A percentile compares a stretch with the other conserved stretches of the same genome.
Evolutionary conservation across 1,140 invertebrate species (phyloP).

Genomic region (Littorina saxatilis): DNA sequence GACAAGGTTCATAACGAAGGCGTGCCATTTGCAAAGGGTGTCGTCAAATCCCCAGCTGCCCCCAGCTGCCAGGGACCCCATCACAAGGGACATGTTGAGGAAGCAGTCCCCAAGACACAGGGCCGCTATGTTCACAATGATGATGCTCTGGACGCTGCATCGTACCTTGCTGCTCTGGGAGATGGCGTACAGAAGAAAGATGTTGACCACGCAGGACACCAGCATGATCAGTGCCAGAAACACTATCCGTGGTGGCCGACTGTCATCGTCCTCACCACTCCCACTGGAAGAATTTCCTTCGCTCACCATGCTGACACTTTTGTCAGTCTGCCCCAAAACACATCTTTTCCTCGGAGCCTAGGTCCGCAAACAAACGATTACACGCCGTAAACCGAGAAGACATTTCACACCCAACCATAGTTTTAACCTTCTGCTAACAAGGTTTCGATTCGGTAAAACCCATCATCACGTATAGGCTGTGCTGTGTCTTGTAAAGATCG

Average conservation of each 20-base stretch:
- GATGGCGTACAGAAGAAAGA: constrained; percentile 60
- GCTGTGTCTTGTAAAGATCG: too few species aligned
- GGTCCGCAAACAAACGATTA: not conserved
- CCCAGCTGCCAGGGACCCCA: constrained; percentile 70
- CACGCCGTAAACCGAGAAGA: not conserved
- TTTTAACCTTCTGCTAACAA: not conserved
- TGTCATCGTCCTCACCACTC: not conserved
- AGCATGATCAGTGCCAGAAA: constrained; percentile 65
- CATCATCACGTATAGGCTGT: not conserved
- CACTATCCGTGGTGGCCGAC: constrained; percentile 48
- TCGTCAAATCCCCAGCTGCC: constrained; percentile 55
- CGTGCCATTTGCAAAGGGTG: constrained; percentile 60
- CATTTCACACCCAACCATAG: not conserved
- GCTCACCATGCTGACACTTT: constrained; percentile 10
- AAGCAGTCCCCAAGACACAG: constrained; percentile 63
- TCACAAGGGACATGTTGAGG: constrained; percentile 74
- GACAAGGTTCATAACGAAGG: constrained; percentile 64
- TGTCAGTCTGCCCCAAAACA: not conserved
- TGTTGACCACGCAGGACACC: constrained; percentile 61
- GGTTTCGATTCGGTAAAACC: not conserved
- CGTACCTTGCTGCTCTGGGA: constrained; percentile 54
- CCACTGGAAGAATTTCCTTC: not conserved
- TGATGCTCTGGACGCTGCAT: constrained; percentile 55
- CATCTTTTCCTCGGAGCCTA: not conserved
- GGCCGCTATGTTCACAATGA: constrained; percentile 62